Base-by-base conservation (phyloP, 2,113 vertebrate species). In the Shinisaurus crocodilurus region DNA sequence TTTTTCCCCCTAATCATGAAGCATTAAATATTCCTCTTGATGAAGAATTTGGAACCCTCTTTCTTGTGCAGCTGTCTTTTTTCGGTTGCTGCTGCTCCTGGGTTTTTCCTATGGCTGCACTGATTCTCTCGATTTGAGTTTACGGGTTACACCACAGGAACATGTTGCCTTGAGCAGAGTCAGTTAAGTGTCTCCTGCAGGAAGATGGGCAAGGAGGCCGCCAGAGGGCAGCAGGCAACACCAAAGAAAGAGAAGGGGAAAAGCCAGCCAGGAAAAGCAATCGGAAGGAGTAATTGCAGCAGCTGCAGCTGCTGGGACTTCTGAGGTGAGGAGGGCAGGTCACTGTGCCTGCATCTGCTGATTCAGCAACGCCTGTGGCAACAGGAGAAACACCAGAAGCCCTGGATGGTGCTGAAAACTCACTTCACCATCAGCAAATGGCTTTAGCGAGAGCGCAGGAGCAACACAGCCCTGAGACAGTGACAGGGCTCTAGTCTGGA, bases 211-310 rank as follows among this genome's bases (percentile, higher is more conserved):
- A 0, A 3, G 3, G 60, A 27, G 9, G 69, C 92, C 94, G 82
- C 87, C 16, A 89, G 94, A 90, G 94, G 94, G 93, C 92, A 69
- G 94, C 94, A 88, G 1, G 54, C 3, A 0, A n/a, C 2, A 34
- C 40, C 1, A 1, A 16, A 86, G 25, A 34, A 34, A 83, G 5
- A 2, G 34, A 43, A 3, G 25, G 6, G 7, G 3, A 9, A 6
- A 27, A 25, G 1, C 8, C 60, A 1, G 50, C 40, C 80, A 50
- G 82, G 87, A 69, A 54, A 86, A 86, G 83, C 74, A 13, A 34
- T 70, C 16, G 60, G 89, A 90, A 90, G 75, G 37, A 25, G n/a
- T 7, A 50, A 69, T 23, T 27, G 81, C 88, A 40, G 72, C 54
- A 18, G 82, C 82, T 45, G 83, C 83, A 6, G 6, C 3, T 20